phyloP scores from a whole-genome alignment of 1,140 invertebrate genomes.

The Cotesia glomerata region DNA sequence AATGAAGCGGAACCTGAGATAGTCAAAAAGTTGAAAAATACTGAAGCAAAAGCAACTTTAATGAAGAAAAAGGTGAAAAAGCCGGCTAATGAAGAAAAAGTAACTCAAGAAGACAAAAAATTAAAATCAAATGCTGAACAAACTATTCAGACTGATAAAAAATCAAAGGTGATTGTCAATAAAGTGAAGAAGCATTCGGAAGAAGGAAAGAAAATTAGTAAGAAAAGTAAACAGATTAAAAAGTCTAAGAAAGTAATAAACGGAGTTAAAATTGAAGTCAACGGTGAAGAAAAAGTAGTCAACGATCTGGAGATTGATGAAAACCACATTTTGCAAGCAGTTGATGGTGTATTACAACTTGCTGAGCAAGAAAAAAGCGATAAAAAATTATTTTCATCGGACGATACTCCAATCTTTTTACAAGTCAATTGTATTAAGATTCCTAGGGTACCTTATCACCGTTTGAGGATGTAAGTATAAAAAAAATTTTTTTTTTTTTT shows the following conservation, averaged over 20 bases:
- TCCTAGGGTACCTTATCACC: slow-evolving; percentile 53
- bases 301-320: slow-evolving; percentile 31
- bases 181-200: too few species aligned
- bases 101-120: too few species aligned
- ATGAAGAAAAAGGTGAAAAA: too few species aligned
- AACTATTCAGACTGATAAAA: too few species aligned
- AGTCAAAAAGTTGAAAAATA: too few species aligned
- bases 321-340: slow-evolving; percentile 42
- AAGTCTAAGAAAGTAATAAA: not conserved
- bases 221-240: too few species aligned
- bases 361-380: slow-evolving; percentile 40
- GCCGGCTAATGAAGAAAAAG: too few species aligned
- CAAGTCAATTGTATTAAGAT: slow-evolving; percentile 62
- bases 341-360: slow-evolving; percentile 44
- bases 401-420: slow-evolving; percentile 52
- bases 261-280: not conserved
- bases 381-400: slow-evolving; percentile 52
- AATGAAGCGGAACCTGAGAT: too few species aligned
- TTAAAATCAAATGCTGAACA: too few species aligned
- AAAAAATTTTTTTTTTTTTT: slow-evolving; percentile 6
- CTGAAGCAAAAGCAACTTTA: too few species aligned
- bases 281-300: not conserved
- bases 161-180: too few species aligned
- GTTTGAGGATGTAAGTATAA: slow-evolving; percentile 59
- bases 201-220: too few species aligned